Evolutionary conservation across 2,113 vertebrate genomes (phyloP).

Genomic region (Chauna torquata): DNA sequence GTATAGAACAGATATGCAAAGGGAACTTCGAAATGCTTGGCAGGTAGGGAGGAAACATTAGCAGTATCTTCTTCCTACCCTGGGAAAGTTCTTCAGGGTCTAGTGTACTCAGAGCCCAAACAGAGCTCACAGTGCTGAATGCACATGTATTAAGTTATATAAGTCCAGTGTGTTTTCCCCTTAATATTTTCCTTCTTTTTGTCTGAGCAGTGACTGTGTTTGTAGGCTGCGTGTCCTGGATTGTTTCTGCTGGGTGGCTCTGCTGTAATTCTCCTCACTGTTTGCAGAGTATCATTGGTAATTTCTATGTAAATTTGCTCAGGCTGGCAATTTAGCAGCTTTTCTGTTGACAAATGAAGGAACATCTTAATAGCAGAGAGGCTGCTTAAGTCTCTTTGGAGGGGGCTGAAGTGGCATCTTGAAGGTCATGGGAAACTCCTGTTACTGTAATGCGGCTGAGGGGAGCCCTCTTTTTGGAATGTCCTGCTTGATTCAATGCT

Average conservation of each 20-base stretch:
- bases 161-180: neutral
- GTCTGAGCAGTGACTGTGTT: neutral
- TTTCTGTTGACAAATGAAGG: conserved; percentile 73
- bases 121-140: neutral
- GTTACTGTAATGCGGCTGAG: neutral
- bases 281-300: conserved; percentile 66
- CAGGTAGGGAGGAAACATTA: neutral
- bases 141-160: neutral
- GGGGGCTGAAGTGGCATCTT: conserved; percentile 9
- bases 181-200: neutral
- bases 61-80: neutral
- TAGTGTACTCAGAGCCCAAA: neutral
- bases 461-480: neutral
- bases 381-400: conserved; percentile 36
- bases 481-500: neutral
- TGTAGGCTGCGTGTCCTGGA: neutral
- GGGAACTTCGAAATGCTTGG: neutral
- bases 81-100: neutral
- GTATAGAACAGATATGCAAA: neutral
- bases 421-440: conserved; percentile 30
- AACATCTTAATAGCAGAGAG: conserved; percentile 61
- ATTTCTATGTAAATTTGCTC: conserved; percentile 78
- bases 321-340: conserved; percentile 67
- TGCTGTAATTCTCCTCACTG: conserved; percentile 48
- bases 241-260: neutral